Evolutionary conservation across 2,888 invertebrate species (phyloP).

Genomic region (Antheraea yamamai): DNA sequence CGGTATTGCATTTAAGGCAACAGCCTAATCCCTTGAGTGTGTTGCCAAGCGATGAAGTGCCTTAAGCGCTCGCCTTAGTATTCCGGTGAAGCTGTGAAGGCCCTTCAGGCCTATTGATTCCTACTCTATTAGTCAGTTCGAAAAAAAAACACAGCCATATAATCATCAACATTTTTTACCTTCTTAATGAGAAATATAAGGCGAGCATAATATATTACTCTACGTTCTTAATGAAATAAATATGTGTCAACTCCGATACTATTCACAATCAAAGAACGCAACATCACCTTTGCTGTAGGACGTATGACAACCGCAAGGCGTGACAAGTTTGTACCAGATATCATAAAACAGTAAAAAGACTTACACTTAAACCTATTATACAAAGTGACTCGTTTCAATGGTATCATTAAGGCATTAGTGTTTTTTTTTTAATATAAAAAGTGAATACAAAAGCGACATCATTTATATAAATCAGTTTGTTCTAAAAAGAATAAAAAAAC

Average conservation of each 20-base stretch:
- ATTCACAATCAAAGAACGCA: background rate
- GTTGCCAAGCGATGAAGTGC: too few species aligned
- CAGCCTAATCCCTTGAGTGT: too few species aligned
- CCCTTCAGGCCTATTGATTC: too few species aligned
- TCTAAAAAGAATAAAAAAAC: background rate
- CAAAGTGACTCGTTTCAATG: background rate
- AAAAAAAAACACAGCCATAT: too few species aligned
- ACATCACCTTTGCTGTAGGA: background rate
- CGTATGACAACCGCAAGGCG: background rate
- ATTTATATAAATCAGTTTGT: background rate
- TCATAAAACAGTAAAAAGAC: background rate
- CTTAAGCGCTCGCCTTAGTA: too few species aligned
- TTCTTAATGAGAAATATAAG: too few species aligned
- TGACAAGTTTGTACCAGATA: background rate
- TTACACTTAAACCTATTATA: background rate
- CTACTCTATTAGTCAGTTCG: too few species aligned
- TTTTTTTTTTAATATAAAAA: background rate
- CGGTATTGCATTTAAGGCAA: too few species aligned
- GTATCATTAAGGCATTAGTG: background rate
- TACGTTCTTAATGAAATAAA: background rate
- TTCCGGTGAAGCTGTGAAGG: too few species aligned
- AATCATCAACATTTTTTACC: too few species aligned
- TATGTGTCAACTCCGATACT: background rate
- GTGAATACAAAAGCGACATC: background rate
- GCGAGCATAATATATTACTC: background rate